Percentiles rank a stretch among this genome's conserved stretches.
Conservation (phyloP, 1,140 invertebrate genomes). For the Leptonema lineaticorne region DNA sequence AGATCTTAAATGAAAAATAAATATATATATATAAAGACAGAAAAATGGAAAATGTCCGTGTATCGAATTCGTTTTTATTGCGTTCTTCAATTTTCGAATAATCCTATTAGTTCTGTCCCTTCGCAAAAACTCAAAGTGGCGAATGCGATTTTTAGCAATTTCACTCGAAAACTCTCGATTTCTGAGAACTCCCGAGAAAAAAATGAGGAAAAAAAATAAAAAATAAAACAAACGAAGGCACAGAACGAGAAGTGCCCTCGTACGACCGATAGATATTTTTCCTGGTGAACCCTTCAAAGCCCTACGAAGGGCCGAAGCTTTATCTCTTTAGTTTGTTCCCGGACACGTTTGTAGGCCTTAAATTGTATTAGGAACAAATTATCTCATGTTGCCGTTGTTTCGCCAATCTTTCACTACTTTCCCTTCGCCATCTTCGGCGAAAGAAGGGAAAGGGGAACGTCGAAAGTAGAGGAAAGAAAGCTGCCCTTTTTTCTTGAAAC, state of each 20-base stretch:
- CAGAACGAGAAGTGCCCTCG: neutral
- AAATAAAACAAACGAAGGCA: neutral
- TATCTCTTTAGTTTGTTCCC: constrained; percentile 41
- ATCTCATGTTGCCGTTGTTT: constrained; percentile 39
- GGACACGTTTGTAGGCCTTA: constrained; percentile 42
- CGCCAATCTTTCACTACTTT: constrained; percentile 37
- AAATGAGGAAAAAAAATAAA: neutral
- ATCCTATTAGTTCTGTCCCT: constrained; percentile 2
- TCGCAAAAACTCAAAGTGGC: neutral
- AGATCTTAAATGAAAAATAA: no score
- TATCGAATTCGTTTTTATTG: neutral
- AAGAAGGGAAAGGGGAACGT: neutral
- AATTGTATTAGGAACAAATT: constrained; percentile 44
- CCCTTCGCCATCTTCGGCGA: no score
- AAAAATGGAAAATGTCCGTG: no score
- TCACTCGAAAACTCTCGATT: no score
- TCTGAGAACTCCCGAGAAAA: no score
- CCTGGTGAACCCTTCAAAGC: neutral
- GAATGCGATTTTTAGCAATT: neutral
- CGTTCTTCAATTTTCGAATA: constrained; percentile 8
- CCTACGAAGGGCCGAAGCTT: constrained; percentile 19
- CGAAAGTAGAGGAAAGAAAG: no score
- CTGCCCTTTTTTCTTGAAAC: no score
- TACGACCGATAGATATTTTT: neutral
- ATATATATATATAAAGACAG: no score